These are phyloP conservation scores for Chaitophorus viminalis DNA, from an alignment of 2,888 invertebrate species.

Conservation along the genomic window DNA sequence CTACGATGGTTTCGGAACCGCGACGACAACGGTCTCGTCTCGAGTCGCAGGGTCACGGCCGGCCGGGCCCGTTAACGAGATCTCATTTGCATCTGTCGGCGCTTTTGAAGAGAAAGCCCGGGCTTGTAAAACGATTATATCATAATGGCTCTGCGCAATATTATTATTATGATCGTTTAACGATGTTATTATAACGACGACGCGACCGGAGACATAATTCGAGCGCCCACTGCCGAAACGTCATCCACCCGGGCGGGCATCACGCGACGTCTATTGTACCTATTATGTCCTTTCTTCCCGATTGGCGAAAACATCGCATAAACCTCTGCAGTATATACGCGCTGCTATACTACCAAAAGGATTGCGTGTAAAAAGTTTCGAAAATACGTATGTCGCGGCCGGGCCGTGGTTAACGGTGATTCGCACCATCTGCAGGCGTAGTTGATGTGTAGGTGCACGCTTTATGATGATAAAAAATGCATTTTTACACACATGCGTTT, in stretches of 20 bases:
- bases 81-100: constrained; percentile 26
- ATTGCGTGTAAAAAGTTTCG: too few species aligned
- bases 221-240: constrained; percentile 29
- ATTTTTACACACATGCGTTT: too few species aligned
- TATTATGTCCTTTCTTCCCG: neutral
- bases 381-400: too few species aligned
- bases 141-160: neutral
- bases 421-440: too few species aligned
- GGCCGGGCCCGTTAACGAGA: constrained; percentile 39
- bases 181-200: neutral
- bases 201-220: neutral
- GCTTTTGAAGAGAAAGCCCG: constrained; percentile 17
- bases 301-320: too few species aligned
- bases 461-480: too few species aligned
- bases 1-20: neutral
- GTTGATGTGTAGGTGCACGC: too few species aligned
- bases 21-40: too few species aligned
- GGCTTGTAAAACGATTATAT: constrained; percentile 6
- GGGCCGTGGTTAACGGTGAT: too few species aligned
- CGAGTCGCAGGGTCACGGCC: neutral
- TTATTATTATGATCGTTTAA: neutral
- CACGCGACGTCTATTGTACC: neutral
- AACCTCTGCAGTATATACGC: too few species aligned
- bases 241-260: neutral
- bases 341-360: too few species aligned